Percentiles rank a stretch among this genome's conserved stretches.
Conservation (phyloP, 1,140 invertebrate species). For the Eupristina koningsbergeri region DNA sequence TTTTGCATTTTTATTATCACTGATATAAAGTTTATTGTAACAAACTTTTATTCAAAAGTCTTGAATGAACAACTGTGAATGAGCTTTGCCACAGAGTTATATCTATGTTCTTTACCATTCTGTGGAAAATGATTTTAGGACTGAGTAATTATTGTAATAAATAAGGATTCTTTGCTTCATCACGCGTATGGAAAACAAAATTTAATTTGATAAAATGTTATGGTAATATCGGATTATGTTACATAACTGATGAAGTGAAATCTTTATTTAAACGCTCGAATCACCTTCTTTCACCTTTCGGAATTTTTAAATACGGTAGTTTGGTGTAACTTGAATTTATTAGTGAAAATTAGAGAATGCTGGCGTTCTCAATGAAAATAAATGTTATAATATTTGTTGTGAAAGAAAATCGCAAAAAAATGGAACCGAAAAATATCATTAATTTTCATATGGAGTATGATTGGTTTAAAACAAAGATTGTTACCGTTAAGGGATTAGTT, state of each 20-base stretch:
- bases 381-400: constrained; percentile 24
- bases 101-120: constrained; percentile 30
- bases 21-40: constrained; percentile 31
- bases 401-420: constrained; percentile 31
- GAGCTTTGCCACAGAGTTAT: constrained; percentile 43
- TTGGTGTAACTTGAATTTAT: constrained; percentile 32
- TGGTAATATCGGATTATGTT: constrained; percentile 21
- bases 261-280: constrained; percentile 48
- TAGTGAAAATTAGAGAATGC: constrained; percentile 47
- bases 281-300: constrained; percentile 48
- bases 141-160: constrained; percentile 49
- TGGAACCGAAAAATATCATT: constrained; percentile 21
- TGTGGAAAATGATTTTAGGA: constrained; percentile 47
- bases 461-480: constrained; percentile 36
- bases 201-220: constrained; percentile 20
- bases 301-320: constrained; percentile 28
- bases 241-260: constrained; percentile 14
- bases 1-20: constrained; percentile 42
- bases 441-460: constrained; percentile 44
- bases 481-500: constrained; percentile 50
- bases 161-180: constrained; percentile 36
- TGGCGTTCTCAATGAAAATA: constrained; percentile 47
- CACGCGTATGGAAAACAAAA: not conserved
- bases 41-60: constrained; percentile 44
- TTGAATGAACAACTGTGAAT: constrained; percentile 41